Conservation (phyloP, 2,113 vertebrate genomes). For the Trematomus loennbergii region DNA sequence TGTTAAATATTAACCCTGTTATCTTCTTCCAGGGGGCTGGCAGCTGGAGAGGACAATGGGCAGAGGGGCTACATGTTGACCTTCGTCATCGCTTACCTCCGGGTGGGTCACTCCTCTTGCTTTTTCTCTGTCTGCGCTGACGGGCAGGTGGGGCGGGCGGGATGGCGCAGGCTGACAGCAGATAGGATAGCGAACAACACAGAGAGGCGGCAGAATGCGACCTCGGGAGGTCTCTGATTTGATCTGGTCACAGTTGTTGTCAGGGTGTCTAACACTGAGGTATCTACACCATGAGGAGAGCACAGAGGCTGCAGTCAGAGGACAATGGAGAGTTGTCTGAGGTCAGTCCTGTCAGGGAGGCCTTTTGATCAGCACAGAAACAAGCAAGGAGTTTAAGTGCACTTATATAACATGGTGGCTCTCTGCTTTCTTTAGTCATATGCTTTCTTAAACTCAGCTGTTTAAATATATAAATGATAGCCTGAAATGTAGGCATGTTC, state of each 20-base stretch:
- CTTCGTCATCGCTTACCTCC: constrained; percentile 97
- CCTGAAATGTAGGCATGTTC: neutral
- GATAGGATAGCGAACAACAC: constrained; percentile 55
- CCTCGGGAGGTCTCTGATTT: constrained; percentile 63
- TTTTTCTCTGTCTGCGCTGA: constrained; percentile 49
- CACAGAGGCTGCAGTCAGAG: constrained; percentile 39
- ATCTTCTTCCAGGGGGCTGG: constrained; percentile 92
- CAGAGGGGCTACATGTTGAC: constrained; percentile 99
- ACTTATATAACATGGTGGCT: constrained; percentile 4
- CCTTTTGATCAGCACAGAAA: constrained; percentile 18
- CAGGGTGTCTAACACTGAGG: constrained; percentile 49
- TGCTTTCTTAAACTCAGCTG: neutral
- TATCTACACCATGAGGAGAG: constrained; percentile 25
- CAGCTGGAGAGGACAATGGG: constrained; percentile 99
- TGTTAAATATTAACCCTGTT: constrained; percentile 85
- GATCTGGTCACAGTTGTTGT: constrained; percentile 72
- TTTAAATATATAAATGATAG: neutral
- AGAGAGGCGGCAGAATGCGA: constrained; percentile 68
- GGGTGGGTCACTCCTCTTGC: constrained; percentile 87
- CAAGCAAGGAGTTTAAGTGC: neutral
- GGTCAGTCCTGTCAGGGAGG: constrained; percentile 44
- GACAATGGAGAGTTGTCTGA: constrained; percentile 51
- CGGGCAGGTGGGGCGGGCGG: constrained; percentile 56
- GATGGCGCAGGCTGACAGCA: constrained; percentile 55
- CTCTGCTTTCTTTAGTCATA: neutral